Conservation (phyloP, 2,113 vertebrate species). For the Epinephelus lanceolatus region DNA sequence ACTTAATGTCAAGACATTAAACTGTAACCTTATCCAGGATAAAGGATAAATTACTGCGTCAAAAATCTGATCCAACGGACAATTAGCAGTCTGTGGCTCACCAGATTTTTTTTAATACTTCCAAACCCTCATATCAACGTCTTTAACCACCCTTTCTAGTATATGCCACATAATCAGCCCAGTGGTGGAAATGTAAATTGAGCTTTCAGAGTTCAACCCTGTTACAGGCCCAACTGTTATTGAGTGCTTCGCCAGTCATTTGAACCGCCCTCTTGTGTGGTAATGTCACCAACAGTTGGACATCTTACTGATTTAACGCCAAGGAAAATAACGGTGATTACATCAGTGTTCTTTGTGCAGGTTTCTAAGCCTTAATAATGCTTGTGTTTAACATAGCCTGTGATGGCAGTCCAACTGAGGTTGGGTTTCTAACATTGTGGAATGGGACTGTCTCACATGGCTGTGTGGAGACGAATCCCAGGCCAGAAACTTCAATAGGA, state of each 20-base stretch:
- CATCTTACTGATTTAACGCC: conserved; percentile 87
- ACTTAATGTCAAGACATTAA: conserved; percentile 16
- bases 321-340: conserved; percentile 92
- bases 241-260: conserved; percentile 76
- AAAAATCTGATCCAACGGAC: conserved; percentile 35
- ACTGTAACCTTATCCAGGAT: conserved; percentile 31
- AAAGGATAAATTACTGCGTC: conserved; percentile 33
- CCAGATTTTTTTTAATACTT: conserved; percentile 22
- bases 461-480: conserved; percentile 69
- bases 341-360: conserved; percentile 90
- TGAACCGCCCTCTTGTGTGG: conserved; percentile 84
- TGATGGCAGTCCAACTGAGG: conserved; percentile 66
- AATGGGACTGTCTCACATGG: conserved; percentile 71
- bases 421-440: conserved; percentile 71
- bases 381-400: conserved; percentile 88
- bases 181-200: conserved; percentile 58
- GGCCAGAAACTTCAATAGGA: conserved; percentile 72
- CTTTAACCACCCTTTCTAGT: conserved; percentile 35
- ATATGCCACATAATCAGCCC: conserved; percentile 58
- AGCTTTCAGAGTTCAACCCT: conserved; percentile 54
- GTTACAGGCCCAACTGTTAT: conserved; percentile 53
- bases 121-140: conserved; percentile 39
- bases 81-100: conserved; percentile 33
- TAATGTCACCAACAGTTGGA: conserved; percentile 87
- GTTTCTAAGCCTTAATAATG: conserved; percentile 88